Evolutionary conservation across 1,140 invertebrate species (phyloP).

Genomic region (Listronotus bonariensis): DNA sequence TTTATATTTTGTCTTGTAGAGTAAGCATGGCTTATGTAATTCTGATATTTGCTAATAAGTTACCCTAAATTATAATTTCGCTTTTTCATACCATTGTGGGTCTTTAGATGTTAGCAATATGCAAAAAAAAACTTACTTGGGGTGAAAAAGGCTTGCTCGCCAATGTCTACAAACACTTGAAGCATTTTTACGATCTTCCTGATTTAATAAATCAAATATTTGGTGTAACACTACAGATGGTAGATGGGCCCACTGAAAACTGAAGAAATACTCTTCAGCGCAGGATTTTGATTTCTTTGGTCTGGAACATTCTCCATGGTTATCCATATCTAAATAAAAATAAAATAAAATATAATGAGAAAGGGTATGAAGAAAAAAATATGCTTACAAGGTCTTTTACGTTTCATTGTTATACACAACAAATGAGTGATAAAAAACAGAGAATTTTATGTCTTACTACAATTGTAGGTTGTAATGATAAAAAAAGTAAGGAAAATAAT

Average conservation of each 20-base stretch:
- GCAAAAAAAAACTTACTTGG: conserved; percentile 45
- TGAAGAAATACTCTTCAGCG: conserved; percentile 13
- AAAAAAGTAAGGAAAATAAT: not conserved
- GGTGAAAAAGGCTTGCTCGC: conserved; percentile 52
- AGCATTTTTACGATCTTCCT: conserved; percentile 50
- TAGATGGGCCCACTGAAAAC: conserved; percentile 47
- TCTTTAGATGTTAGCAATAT: too few relatives aligned
- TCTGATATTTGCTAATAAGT: too few relatives aligned
- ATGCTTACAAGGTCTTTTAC: not conserved
- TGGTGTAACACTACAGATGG: conserved; percentile 51
- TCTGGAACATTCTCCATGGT: conserved; percentile 42
- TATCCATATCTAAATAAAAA: conserved; percentile 41
- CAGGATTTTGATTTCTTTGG: conserved; percentile 43
- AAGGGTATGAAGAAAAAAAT: not conserved
- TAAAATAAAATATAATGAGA: not conserved
- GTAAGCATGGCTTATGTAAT: too few relatives aligned
- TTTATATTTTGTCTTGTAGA: too few relatives aligned
- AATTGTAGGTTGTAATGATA: not conserved
- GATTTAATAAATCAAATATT: conserved; percentile 48
- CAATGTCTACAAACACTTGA: conserved; percentile 52
- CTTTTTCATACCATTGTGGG: too few relatives aligned
- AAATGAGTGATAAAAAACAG: conserved; percentile 3
- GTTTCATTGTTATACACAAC: conserved; percentile 4
- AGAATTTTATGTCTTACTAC: not conserved
- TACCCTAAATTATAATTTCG: too few relatives aligned